Evolutionary conservation across 2,888 invertebrate genomes (phyloP), one percentile per base, ranked within the genome.

Genomic region (Rhagophthalmus giganteus): DNA sequence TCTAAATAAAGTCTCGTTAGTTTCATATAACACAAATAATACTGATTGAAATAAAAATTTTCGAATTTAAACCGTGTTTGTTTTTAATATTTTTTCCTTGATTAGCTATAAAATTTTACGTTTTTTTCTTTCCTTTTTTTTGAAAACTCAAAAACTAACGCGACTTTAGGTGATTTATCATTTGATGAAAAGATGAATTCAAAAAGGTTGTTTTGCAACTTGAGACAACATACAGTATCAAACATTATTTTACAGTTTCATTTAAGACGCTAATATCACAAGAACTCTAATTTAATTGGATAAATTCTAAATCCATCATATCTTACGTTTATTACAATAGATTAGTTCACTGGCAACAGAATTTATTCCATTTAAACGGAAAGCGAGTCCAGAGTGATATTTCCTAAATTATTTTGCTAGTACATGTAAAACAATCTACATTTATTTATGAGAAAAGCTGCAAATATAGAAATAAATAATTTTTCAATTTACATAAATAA

Each of bases 11-110:
- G 35, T 35, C 40, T 31, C 49, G 44, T 49, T 54, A 54, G 49
- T 48, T 49, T 48, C 24, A 41, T 28, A 32, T 28, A 45, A 34
- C 31, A 39, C 35, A 54, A 54, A 50, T 50, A 54, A 54, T 54
- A 54, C 54, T 54, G 54, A 49, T 37, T 20, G 27, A 10, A 34
- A 14, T 24, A 24, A 20, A 25, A 16, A 28, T 33, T 20, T 20
- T 20, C 7, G 20, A 20, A 20, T 5, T 3, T 20, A 20, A 3
- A 7, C 7, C 20, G 7, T 20, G 20, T n/a, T n/a, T n/a, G n/a
- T 20, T 20, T 20, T 20, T 20, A 20, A 20, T 20, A 5, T 20
- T 20, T 20, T 20, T 20, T 20, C 7, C 20, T 20, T 7, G 20
- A n/a, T 20, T 20, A 20, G 7, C 7, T 20, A 20, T 20, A 20